phyloP scores from a whole-genome alignment of 2,113 vertebrate genomes.

The Coptodon rendalli region DNA sequence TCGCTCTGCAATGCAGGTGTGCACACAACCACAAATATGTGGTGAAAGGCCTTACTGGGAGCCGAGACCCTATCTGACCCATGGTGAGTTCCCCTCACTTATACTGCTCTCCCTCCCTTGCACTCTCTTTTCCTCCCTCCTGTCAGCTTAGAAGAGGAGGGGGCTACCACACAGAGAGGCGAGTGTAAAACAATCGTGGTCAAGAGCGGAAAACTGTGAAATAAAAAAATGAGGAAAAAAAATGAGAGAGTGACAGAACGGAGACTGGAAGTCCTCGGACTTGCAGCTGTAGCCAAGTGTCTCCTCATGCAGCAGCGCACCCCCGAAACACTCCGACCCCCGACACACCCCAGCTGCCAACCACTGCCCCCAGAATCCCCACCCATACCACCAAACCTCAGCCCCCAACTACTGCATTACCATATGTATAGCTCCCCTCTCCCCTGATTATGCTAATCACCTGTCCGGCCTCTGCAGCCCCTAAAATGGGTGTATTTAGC shows the following conservation, averaged over 20 bases:
- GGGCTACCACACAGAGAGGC: conserved; percentile 72
- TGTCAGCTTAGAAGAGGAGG: conserved; percentile 14
- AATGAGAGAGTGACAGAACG: conserved; percentile 6
- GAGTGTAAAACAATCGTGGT: conserved; percentile 70
- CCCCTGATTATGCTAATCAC: conserved; percentile 99
- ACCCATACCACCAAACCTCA: conserved; percentile 71
- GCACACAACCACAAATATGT: conserved; percentile 50
- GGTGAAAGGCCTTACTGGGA: conserved; percentile 62
- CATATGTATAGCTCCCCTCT: conserved; percentile 97
- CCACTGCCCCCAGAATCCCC: conserved; percentile 83
- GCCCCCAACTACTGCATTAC: conserved; percentile 89
- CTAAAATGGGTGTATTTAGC: conserved; percentile 99
- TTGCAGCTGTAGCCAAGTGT: conserved; percentile 89
- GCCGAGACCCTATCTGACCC: conserved; percentile 61
- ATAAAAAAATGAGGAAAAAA: not conserved
- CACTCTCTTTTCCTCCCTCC: not conserved
- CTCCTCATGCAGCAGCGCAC: conserved; percentile 75
- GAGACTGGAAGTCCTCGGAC: conserved; percentile 78
- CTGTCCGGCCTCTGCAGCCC: conserved; percentile 90
- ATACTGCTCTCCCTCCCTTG: not conserved
- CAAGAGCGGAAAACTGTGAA: not conserved
- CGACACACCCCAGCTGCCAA: conserved; percentile 96
- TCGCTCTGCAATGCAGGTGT: conserved; percentile 49
- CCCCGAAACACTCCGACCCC: conserved; percentile 76
- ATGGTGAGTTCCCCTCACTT: conserved; percentile 12